phyloP scores from a whole-genome alignment of 2,888 invertebrate species.

The Melikaiella ostensackeni region DNA sequence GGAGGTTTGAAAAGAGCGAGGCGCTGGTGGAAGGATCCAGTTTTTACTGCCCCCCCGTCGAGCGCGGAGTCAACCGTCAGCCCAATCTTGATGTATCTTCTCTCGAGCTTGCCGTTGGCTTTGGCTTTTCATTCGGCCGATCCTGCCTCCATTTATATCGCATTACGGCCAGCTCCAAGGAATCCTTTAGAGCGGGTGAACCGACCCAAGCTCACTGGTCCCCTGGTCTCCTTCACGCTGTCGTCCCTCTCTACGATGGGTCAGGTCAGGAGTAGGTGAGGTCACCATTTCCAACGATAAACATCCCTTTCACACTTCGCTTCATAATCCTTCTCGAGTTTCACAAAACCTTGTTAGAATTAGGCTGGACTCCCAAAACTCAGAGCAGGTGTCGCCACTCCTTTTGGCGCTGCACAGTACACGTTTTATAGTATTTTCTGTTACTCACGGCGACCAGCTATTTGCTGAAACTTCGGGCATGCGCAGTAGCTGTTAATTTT shows the following conservation, averaged over 20 bases:
- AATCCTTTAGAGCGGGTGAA: constrained; percentile 63
- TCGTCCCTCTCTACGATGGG: constrained; percentile 55
- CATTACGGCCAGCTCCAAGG: constrained; percentile 62
- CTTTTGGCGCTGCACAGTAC: too few relatives aligned
- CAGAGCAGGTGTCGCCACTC: too few relatives aligned
- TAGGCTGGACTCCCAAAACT: too few relatives aligned
- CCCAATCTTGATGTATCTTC: constrained; percentile 75
- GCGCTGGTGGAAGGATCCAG: constrained; percentile 68
- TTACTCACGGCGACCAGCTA: too few relatives aligned
- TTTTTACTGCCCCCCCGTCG: constrained; percentile 69
- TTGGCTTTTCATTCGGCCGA: constrained; percentile 46
- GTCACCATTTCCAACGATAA: constrained; percentile 56
- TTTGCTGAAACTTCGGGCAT: too few relatives aligned
- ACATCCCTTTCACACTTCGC: constrained; percentile 45
- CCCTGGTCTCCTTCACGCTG: constrained; percentile 56
- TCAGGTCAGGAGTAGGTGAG: constrained; percentile 66
- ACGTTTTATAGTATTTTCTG: too few relatives aligned
- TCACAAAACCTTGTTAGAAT: too few relatives aligned
- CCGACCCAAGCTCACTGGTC: constrained; percentile 61
- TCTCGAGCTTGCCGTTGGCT: constrained; percentile 47
- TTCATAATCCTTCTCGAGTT: not conserved
- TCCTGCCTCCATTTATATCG: constrained; percentile 70
- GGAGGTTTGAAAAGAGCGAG: constrained; percentile 61
- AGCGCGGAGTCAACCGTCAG: constrained; percentile 71
- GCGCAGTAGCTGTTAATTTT: too few relatives aligned